Conservation (phyloP, 2,888 invertebrate genomes). For the Epistrophe eligans region DNA sequence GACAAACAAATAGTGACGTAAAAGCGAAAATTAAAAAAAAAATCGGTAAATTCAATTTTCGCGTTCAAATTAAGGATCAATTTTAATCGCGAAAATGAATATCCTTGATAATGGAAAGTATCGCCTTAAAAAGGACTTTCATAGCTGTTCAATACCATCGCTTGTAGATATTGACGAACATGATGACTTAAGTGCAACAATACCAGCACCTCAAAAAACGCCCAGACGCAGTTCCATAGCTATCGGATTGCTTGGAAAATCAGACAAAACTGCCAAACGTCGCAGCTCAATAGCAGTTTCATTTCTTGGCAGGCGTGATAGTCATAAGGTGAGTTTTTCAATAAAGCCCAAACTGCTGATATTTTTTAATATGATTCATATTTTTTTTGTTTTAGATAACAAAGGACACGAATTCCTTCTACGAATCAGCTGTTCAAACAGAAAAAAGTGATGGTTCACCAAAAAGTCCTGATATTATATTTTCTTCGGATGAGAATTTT, state of each 20-base stretch:
- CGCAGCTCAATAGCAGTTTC: slow-evolving; percentile 84
- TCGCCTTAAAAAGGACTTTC: slow-evolving; percentile 83
- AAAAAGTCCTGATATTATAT: slow-evolving; percentile 80
- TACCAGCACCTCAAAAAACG: slow-evolving; percentile 81
- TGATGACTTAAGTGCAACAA: slow-evolving; percentile 77
- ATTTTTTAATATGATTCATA: too few relatives aligned
- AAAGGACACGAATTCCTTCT: slow-evolving; percentile 78
- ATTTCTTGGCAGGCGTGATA: slow-evolving; percentile 82
- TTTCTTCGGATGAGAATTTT: slow-evolving; percentile 81
- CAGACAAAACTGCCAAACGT: slow-evolving; percentile 82
- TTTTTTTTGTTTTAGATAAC: slow-evolving; percentile 64
- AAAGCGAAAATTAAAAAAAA: slow-evolving; percentile 10
- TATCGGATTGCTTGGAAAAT: slow-evolving; percentile 81
- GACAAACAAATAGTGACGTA: slow-evolving; percentile 16
- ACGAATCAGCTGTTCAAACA: slow-evolving; percentile 82
- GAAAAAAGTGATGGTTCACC: slow-evolving; percentile 83
- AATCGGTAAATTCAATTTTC: slow-evolving; percentile 32
- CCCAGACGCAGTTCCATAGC: slow-evolving; percentile 83
- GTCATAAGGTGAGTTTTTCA: slow-evolving; percentile 80
- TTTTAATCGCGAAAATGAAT: slow-evolving; percentile 79
- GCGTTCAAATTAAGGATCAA: neutral
- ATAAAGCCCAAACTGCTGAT: neutral
- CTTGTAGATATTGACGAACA: slow-evolving; percentile 83
- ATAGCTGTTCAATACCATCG: slow-evolving; percentile 83
- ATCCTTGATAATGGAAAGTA: slow-evolving; percentile 83